A percentile compares a stretch with the other conserved stretches of the same genome.
Evolutionary conservation across 2,113 vertebrate genomes (phyloP).

Genomic region (Brienomyrus brachyistius): DNA sequence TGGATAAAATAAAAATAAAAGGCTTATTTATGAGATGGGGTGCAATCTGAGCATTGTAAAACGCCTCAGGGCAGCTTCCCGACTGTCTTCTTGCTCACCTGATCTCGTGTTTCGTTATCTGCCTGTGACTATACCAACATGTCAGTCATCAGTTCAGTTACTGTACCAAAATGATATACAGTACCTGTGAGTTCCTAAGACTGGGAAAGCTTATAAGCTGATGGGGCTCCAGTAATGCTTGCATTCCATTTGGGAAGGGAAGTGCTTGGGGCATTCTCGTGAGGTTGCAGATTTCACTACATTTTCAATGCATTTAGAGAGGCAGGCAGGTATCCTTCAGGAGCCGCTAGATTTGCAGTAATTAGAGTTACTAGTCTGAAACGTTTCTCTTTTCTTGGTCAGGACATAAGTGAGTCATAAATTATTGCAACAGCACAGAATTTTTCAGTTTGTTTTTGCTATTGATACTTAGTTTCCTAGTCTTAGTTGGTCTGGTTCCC

Average conservation of each 20-base stretch:
- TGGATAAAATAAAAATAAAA: not conserved
- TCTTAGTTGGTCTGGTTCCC: not conserved
- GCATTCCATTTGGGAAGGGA: not conserved
- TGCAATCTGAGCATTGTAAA: not conserved
- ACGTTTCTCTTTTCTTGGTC: not conserved
- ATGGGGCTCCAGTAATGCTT: not conserved
- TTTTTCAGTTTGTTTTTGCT: not conserved
- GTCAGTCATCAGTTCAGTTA: not conserved
- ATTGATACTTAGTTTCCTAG: not conserved
- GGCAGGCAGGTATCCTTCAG: not conserved
- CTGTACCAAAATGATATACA: not conserved
- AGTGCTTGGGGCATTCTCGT: not conserved
- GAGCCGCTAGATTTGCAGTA: not conserved
- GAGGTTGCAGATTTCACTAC: not conserved
- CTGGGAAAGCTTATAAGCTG: not conserved
- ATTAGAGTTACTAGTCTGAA: not conserved
- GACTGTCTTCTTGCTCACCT: not conserved
- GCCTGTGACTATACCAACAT: not conserved
- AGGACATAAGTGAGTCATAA: not conserved
- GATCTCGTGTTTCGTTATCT: not conserved
- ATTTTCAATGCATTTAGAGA: not conserved
- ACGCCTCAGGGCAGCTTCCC: not conserved
- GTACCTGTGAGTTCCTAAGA: not conserved
- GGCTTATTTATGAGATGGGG: not conserved
- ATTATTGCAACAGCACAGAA: not conserved